Evolutionary conservation across 2,888 invertebrate species (phyloP).

Genomic region (Eugnorisma glareosa): DNA sequence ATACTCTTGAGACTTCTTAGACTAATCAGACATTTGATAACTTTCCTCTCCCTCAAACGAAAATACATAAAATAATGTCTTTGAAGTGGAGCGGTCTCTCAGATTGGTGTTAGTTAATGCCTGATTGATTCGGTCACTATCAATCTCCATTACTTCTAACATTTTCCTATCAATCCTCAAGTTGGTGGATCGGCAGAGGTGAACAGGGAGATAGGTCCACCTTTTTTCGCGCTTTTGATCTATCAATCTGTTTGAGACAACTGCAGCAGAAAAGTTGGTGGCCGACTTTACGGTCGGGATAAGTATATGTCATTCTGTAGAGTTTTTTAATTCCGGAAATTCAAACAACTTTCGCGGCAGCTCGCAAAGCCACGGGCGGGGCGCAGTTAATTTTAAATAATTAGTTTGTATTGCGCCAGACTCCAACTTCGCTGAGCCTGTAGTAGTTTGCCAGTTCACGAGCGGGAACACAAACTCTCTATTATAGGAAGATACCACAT

Average conservation of each 20-base stretch:
- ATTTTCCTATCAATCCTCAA: slow-evolving; percentile 12
- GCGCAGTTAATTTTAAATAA: not conserved
- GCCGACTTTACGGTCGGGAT: not conserved
- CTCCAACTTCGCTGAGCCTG: not conserved
- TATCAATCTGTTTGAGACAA: slow-evolving; percentile 6
- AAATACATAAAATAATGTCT: slow-evolving; percentile 11
- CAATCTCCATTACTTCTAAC: slow-evolving; percentile 36
- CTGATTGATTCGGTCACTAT: slow-evolving; percentile 34
- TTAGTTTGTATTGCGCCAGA: not conserved
- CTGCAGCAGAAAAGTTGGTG: not conserved
- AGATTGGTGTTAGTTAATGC: slow-evolving; percentile 16
- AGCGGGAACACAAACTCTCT: not conserved
- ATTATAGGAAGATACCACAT: not conserved
- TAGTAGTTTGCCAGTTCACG: not conserved
- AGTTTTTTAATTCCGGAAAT: slow-evolving; percentile 4
- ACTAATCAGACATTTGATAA: slow-evolving; percentile 9
- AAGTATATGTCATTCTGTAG: not conserved
- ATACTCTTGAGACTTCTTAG: not conserved
- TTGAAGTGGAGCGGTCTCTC: not conserved
- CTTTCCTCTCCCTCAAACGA: not conserved
- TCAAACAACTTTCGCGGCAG: not conserved
- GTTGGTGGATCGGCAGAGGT: slow-evolving; percentile 10
- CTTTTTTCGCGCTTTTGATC: not conserved
- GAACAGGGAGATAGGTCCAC: not conserved
- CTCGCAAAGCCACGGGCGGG: not conserved